Conservation (phyloP, 1,140 invertebrate species). For the Steinernema khuongi region DNA sequence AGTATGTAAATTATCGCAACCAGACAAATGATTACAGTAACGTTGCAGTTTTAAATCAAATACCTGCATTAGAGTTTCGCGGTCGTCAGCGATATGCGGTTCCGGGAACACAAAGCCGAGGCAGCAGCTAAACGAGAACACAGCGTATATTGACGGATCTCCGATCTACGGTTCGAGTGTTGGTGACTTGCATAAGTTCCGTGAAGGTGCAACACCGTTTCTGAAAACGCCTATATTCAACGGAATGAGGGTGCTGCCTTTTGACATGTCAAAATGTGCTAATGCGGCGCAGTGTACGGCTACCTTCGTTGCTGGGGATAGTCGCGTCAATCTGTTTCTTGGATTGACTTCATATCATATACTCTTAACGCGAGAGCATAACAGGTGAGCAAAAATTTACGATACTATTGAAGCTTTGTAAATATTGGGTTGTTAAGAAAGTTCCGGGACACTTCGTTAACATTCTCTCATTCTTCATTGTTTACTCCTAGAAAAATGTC, state of each 20-base stretch:
- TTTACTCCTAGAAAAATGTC: too few species aligned
- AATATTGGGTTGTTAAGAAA: too few species aligned
- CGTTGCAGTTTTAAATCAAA: slow-evolving; percentile 47
- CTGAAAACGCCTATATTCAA: slow-evolving; percentile 55
- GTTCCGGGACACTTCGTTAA: too few species aligned
- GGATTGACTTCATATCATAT: slow-evolving; percentile 55
- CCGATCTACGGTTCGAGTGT: slow-evolving; percentile 53
- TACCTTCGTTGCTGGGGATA: slow-evolving; percentile 54
- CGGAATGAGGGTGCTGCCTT: slow-evolving; percentile 51
- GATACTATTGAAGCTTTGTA: too few species aligned
- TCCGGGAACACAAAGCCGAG: slow-evolving; percentile 53
- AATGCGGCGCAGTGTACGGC: slow-evolving; percentile 45
- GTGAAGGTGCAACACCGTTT: slow-evolving; percentile 48
- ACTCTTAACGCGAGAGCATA: slow-evolving; percentile 56
- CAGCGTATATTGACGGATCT: slow-evolving; percentile 54
- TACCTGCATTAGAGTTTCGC: slow-evolving; percentile 51
- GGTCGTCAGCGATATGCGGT: slow-evolving; percentile 58
- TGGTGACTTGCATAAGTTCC: slow-evolving; percentile 52
- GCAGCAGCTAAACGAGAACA: slow-evolving; percentile 58
- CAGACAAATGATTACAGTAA: background rate
- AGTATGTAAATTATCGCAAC: slow-evolving; percentile 31
- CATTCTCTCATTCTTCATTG: too few species aligned
- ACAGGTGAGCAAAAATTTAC: slow-evolving; percentile 45
- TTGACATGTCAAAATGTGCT: slow-evolving; percentile 51
- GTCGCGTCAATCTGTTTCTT: slow-evolving; percentile 55